phyloP scores from a whole-genome alignment of 1,140 invertebrate genomes.

The Eulimnadia texana region DNA sequence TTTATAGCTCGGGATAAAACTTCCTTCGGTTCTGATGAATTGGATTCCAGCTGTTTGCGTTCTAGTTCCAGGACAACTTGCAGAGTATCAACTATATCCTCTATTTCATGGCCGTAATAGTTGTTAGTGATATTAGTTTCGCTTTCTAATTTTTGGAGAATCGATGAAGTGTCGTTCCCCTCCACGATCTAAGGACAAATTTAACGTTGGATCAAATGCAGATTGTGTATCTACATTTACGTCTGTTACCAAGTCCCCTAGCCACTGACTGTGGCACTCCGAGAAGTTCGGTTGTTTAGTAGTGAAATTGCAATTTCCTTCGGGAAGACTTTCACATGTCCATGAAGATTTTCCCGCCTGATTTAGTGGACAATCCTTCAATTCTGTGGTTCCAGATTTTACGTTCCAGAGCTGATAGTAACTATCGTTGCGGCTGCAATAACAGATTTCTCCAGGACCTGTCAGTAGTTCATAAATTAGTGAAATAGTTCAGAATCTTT shows the following conservation, averaged over 20 bases:
- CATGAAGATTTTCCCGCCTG: not conserved
- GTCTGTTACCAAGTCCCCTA: not conserved
- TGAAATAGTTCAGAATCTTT: not conserved
- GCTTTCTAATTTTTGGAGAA: not conserved
- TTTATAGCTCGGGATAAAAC: not conserved
- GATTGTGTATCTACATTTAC: too few species aligned
- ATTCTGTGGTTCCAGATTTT: too few species aligned
- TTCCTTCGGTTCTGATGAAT: not conserved
- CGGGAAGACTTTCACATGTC: not conserved
- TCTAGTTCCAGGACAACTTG: not conserved
- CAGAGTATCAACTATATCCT: not conserved
- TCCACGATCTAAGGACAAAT: not conserved
- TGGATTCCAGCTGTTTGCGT: not conserved
- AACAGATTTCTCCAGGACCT: not conserved
- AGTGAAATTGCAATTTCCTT: not conserved
- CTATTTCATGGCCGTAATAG: not conserved
- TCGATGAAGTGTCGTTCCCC: not conserved
- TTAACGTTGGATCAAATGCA: too few species aligned
- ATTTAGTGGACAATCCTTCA: not conserved
- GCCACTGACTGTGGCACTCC: not conserved
- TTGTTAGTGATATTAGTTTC: not conserved
- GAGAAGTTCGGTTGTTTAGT: not conserved
- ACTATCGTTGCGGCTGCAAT: not conserved
- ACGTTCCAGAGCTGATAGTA: not conserved
- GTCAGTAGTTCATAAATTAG: not conserved